Base-by-base conservation (phyloP, 2,888 invertebrate species). In the Myopa testacea region DNA sequence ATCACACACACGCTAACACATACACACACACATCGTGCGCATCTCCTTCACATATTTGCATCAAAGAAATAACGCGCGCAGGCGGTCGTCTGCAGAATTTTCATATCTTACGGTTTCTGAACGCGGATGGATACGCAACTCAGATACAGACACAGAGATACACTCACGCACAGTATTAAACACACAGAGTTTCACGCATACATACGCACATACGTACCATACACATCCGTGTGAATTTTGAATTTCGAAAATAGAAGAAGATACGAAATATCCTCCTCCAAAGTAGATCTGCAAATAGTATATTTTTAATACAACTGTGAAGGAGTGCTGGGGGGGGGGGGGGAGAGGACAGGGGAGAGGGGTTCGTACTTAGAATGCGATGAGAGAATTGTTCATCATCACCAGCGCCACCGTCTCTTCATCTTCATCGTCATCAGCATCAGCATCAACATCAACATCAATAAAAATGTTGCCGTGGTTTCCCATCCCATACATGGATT, bases 401-500 rank as follows among this genome's bases (percentile, higher is more conserved):
- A 74, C 67, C 37, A 26, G n/a, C 74, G 52, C 50, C 63, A 45
- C 8, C 26, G 73, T 12, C 45, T 7, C 45, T 55, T 26, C 37
- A 34, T 45, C 60, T 34, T 62, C 40, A 73, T 70, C 77, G 73
- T 76, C 68, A 74, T 73, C 74, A 55, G 14, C 65, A 65, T 37
- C 65, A 14, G n/a, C 58, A 58, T n/a, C 58, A 62, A 62, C 19
- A 62, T 4, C 62, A 76, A 55, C 75, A 78, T 71, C 70, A 76
- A 50, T 19, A 69, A 79, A 76, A 72, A 69, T 34, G 45, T 45
- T 67, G 83, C 84, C 83, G 84, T 84, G 83, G 85, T 85, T 82
- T 83, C 86, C 85, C 87, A 89, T 87, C 88, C 86, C 88, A 89
- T 89, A 89, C 89, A 89, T 89, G 88, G 88, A 86, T 87, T 85